Conservation (phyloP, 2,113 vertebrate genomes). For the Albula glossodonta region DNA sequence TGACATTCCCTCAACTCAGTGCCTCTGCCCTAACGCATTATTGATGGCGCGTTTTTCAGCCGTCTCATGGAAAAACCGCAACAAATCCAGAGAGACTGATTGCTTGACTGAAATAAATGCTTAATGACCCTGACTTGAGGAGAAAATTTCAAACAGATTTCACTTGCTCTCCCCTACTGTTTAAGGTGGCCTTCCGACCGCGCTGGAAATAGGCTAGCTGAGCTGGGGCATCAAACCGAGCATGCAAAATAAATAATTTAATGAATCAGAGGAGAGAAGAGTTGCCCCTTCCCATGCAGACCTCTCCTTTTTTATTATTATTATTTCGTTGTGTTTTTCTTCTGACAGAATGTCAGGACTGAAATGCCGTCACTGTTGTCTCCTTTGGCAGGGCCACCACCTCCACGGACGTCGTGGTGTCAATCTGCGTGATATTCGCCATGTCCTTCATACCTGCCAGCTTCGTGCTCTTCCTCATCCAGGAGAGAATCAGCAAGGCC, state of each 20-base stretch:
- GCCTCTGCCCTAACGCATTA: not conserved
- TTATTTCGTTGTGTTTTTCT: not conserved
- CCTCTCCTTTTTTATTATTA: not conserved
- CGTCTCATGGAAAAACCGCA: not conserved
- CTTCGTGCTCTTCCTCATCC: slow-evolving; percentile 97
- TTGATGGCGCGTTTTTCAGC: not conserved
- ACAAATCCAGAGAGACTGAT: not conserved
- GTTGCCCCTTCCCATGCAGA: not conserved
- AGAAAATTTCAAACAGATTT: not conserved
- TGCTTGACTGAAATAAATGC: not conserved
- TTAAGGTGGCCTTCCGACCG: not conserved
- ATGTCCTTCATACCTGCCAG: slow-evolving; percentile 99
- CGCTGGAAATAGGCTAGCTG: not conserved
- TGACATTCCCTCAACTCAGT: not conserved
- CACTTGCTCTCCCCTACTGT: not conserved
- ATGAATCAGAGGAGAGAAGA: not conserved
- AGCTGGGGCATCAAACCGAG: not conserved
- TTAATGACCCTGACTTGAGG: not conserved
- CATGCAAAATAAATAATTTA: not conserved
- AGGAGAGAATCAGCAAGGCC: slow-evolving; percentile 93
- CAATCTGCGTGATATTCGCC: slow-evolving; percentile 98
- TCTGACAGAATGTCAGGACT: not conserved
- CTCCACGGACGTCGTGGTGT: slow-evolving; percentile 91
- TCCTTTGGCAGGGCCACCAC: slow-evolving; percentile 79
- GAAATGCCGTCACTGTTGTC: slow-evolving; percentile 8